Conservation (phyloP, 1,140 invertebrate species). For the Bradysia coprophila region DNA sequence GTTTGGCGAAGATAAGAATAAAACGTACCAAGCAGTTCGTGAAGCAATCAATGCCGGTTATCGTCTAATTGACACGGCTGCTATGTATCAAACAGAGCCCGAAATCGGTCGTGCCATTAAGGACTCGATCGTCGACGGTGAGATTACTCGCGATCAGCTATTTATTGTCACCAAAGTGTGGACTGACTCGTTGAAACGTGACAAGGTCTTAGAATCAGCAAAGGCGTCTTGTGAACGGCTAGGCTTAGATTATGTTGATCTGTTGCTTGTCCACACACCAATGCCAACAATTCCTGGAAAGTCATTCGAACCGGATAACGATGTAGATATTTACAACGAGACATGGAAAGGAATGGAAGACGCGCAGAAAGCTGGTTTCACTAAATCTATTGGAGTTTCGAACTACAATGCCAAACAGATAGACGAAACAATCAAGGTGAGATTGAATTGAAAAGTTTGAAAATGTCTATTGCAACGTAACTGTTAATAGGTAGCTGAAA, state of each 20-base stretch:
- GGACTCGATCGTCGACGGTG: conserved; percentile 38
- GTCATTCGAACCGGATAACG: too few species aligned
- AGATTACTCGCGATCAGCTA: conserved; percentile 59
- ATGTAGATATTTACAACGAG: conserved; percentile 66
- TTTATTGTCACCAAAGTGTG: conserved; percentile 62
- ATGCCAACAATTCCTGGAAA: background rate
- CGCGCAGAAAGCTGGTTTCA: conserved; percentile 47
- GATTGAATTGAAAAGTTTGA: too few species aligned
- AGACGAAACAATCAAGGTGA: conserved; percentile 40
- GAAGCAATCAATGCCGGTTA: conserved; percentile 59
- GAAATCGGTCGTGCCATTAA: conserved; percentile 56
- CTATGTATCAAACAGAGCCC: conserved; percentile 53
- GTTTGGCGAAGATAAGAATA: too few species aligned
- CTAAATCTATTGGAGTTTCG: conserved; percentile 65
- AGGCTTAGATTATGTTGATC: conserved; percentile 56
- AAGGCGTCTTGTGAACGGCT: conserved; percentile 38
- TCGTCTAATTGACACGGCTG: conserved; percentile 66
- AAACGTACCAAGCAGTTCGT: conserved; percentile 42
- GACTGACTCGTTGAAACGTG: conserved; percentile 14
- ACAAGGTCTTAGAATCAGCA: conserved; percentile 19
- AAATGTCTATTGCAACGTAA: too few species aligned
- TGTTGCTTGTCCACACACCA: conserved; percentile 63
- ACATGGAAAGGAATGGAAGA: conserved; percentile 83
- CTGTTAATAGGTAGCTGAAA: too few species aligned
- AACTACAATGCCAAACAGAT: conserved; percentile 82